Base-by-base conservation (phyloP, 2,888 invertebrate genomes). In the Chironomus tentans region DNA sequence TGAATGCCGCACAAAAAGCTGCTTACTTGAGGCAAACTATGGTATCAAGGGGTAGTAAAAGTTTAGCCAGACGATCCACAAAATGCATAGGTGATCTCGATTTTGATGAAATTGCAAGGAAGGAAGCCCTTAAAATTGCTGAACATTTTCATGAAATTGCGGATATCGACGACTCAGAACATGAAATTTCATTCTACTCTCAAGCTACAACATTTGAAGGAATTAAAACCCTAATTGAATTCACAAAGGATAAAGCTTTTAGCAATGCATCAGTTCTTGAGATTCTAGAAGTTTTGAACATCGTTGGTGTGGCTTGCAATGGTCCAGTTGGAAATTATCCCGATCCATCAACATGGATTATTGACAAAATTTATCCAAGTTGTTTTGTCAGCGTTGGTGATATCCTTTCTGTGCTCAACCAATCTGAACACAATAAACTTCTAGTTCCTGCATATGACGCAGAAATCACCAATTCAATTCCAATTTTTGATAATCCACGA, bases 1-100 rank as follows among this genome's bases (percentile, higher is more conserved):
- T 70, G 5, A 70, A 70, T 47, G 18, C 70, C 12, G 38, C 70
- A 46, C 70, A 70, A 46, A 70, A 47, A 18, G 70, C 70, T 70
- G 46, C n/a, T 4, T 70, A 46, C 18, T 21, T 70, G 7, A 21
- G 68, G 2, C 10, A 38, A 24, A 68, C 68, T 0, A 24, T 24
- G 10, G 15, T 24, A 2, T 15, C 68, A 7, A 28, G 13, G 38
- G 12, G 3, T 1, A 68, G 68, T 13, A 21, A 24, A n/a, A 28
- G 68, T 3, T 38, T 68, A 38, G 68, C 68, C 2, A 68, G n/a
- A 38, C 24, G 68, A 68, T 22, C 68, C 12, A 46, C 68, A 4
- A 24, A 38, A n/a, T n/a, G 15, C 2, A 56, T 15, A 10, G 68
- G 28, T 3, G 68, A 28, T 2, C 13, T n/a, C 2, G 24, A 68